phyloP scores from a whole-genome alignment of 1,140 invertebrate genomes.

The Harlomillsia oculata region DNA sequence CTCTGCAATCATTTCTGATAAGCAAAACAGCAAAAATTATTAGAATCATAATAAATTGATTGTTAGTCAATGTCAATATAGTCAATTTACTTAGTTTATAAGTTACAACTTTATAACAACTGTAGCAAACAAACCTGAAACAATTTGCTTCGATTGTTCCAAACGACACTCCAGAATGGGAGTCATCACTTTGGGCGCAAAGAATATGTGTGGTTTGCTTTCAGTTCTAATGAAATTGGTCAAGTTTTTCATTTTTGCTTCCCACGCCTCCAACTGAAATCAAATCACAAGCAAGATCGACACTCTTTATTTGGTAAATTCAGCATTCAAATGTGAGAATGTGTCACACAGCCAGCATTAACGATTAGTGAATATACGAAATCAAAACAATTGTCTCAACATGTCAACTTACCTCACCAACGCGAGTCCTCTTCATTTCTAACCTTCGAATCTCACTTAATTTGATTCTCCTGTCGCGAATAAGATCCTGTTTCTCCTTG shows the following conservation, averaged over 20 bases:
- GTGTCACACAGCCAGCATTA: too few relatives aligned
- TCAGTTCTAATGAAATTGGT: constrained; percentile 79
- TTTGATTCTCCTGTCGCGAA: constrained; percentile 71
- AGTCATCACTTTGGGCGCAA: constrained; percentile 64
- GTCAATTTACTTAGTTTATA: constrained; percentile 8
- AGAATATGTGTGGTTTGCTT: constrained; percentile 76
- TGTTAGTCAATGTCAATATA: constrained; percentile 6
- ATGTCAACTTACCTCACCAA: constrained; percentile 58
- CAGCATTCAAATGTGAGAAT: too few relatives aligned
- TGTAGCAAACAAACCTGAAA: constrained; percentile 46
- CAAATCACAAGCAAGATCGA: neutral
- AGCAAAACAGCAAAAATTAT: constrained; percentile 20
- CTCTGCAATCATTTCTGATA: constrained; percentile 43
- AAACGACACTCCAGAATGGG: constrained; percentile 49
- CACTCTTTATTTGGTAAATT: too few relatives aligned
- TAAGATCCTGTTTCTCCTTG: constrained; percentile 73
- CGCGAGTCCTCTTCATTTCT: constrained; percentile 80
- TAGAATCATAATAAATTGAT: constrained; percentile 4
- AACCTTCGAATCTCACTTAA: constrained; percentile 76
- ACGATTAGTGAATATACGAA: too few relatives aligned
- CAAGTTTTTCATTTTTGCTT: constrained; percentile 62
- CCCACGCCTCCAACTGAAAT: constrained; percentile 66
- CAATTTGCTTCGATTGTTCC: constrained; percentile 48
- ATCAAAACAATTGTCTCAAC: too few relatives aligned
- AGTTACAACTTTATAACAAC: neutral